Evolutionary conservation across 2,888 invertebrate species (phyloP), one percentile per base, ranked within the genome.

Genomic region (Microdon myrmicae): DNA sequence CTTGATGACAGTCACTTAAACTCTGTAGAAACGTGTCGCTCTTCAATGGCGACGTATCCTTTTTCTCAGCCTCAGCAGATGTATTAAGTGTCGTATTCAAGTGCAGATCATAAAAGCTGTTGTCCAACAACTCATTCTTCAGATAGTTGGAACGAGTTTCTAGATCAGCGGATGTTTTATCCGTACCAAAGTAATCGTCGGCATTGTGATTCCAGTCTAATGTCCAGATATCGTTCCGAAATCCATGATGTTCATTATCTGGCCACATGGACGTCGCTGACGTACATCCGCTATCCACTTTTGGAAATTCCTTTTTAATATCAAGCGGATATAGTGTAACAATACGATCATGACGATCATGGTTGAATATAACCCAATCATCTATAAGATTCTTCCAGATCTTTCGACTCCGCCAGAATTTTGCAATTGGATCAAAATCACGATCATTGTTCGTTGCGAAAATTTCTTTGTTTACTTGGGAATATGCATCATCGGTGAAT

Each of bases 21-120:
- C 23, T 43, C 29, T 32, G 35, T 23, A 53, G 17, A 3, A 53
- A 34, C n/a, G 35, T 23, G 26, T 54, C 54, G 19, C 45, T 45
- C 26, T 44, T 45, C 13, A 54, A 17, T 22, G 53, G 22, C 10
- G 28, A 39, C 4, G 2, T 4, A 5, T 16, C n/a, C n/a, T n/a
- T 43, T 16, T 29, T 37, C 9, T 4, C 3, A 12, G 17, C 28
- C 25, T 31, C 29, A 8, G 20, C 2, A 4, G 53, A 53, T n/a
- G 23, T 19, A 38, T 38, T 25, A 23, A 37, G 25, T 25, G 37
- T 39, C n/a, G 55, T 56, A 23, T 56, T 56, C 6, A 56, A 29
- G 29, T 56, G 39, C 28, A 56, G 41, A 17, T 56, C 55, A 29
- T 48, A 56, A 35, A 56, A 56, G 41, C 55, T 48, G 14, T 56